Evolutionary conservation across 2,888 invertebrate genomes (phyloP).

Genomic region (Tortrix viridana): DNA sequence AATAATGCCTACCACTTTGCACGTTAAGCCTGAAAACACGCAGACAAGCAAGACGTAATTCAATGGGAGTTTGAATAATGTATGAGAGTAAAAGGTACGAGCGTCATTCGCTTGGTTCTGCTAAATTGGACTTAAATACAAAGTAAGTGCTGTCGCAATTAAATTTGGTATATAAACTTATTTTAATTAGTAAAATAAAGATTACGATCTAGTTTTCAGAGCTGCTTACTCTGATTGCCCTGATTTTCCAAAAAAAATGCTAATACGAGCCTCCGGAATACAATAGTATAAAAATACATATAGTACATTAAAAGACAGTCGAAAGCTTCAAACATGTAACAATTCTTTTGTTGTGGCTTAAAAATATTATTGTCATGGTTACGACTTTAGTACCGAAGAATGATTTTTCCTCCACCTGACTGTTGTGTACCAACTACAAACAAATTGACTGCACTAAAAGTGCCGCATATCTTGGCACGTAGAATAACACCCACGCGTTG

Average conservation of each 20-base stretch:
- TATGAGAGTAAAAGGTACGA: conserved; percentile 60
- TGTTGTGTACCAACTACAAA: neutral
- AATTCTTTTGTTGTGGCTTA: too few relatives aligned
- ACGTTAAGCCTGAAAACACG: conserved; percentile 48
- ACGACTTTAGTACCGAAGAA: neutral
- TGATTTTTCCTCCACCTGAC: neutral
- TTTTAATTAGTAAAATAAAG: too few relatives aligned
- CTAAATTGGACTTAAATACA: conserved; percentile 61
- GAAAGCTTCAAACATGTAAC: too few relatives aligned
- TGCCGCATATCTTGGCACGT: neutral
- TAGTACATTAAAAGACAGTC: too few relatives aligned
- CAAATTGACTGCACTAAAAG: neutral
- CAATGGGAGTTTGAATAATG: conserved; percentile 66
- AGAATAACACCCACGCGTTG: neutral
- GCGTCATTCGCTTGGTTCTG: conserved; percentile 50
- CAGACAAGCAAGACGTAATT: conserved; percentile 56
- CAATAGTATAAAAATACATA: too few relatives aligned
- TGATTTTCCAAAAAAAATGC: too few relatives aligned
- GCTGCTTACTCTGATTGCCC: too few relatives aligned
- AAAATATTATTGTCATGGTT: too few relatives aligned
- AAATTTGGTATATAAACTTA: neutral
- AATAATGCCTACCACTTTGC: conserved; percentile 31
- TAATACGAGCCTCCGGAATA: too few relatives aligned
- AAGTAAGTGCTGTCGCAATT: conserved; percentile 46
- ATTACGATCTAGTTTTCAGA: too few relatives aligned